These are phyloP conservation scores for Spea bombifrons DNA, from an alignment of 2,113 vertebrate genomes.

Conservation along the genomic window DNA sequence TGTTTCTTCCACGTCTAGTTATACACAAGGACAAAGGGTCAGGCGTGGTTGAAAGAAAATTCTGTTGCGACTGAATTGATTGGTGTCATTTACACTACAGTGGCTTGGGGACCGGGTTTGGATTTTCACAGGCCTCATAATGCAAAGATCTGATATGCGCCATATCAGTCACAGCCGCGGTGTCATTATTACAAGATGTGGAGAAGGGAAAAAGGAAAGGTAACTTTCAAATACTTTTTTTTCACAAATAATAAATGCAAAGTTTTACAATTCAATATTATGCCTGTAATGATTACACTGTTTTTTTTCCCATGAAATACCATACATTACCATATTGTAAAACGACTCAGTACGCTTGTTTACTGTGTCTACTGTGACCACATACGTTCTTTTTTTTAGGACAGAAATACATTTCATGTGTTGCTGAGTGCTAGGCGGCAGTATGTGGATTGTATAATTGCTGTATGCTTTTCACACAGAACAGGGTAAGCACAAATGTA, in stretches of 20 bases:
- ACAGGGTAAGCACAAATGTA: too few species aligned
- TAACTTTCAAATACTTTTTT: constrained; percentile 7
- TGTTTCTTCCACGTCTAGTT: constrained; percentile 23
- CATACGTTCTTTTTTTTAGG: too few species aligned
- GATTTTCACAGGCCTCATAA: constrained; percentile 33
- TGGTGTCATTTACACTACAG: constrained; percentile 47
- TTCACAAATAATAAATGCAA: background rate
- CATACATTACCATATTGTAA: too few species aligned
- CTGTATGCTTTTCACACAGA: too few species aligned
- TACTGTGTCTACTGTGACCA: too few species aligned
- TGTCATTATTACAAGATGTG: constrained; percentile 38
- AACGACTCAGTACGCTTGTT: too few species aligned
- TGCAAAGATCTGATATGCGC: constrained; percentile 36
- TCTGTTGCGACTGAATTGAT: constrained; percentile 36
- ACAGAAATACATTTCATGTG: too few species aligned
- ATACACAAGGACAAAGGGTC: constrained; percentile 47
- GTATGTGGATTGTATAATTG: too few species aligned
- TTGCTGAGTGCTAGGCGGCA: too few species aligned
- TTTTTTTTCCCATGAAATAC: too few species aligned
- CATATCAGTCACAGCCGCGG: constrained; percentile 28
- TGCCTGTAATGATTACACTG: too few species aligned
- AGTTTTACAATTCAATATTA: too few species aligned
- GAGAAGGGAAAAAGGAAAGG: background rate
- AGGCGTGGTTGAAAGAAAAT: constrained; percentile 13
- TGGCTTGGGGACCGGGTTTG: constrained; percentile 40